These are phyloP conservation scores for Hyphantria cunea DNA, from an alignment of 1,140 invertebrate genomes.

Conservation along the genomic window DNA sequence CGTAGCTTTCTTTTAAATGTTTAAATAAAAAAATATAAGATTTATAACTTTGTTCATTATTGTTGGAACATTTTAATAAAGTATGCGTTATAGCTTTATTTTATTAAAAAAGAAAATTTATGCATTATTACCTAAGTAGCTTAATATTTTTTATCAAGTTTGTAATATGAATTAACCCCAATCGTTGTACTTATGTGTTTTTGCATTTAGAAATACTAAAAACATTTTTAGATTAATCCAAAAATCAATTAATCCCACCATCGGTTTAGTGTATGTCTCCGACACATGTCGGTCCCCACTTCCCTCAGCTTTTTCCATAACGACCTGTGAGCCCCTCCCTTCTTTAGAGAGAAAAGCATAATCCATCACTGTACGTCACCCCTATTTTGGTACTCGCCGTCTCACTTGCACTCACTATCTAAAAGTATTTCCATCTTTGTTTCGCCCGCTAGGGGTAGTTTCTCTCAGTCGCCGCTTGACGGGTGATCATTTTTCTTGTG, in stretches of 20 bases:
- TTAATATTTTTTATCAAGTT: too few relatives aligned
- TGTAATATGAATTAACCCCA: too few relatives aligned
- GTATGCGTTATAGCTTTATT: too few relatives aligned
- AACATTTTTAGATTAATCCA: slow-evolving; percentile 48
- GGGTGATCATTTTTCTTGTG: slow-evolving; percentile 83
- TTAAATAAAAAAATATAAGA: too few relatives aligned
- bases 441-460: slow-evolving; percentile 80
- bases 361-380: slow-evolving; percentile 83
- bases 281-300: slow-evolving; percentile 79
- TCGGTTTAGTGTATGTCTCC: slow-evolving; percentile 66
- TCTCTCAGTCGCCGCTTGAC: slow-evolving; percentile 83
- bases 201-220: slow-evolving; percentile 11
- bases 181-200: slow-evolving; percentile 4
- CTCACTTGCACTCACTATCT: slow-evolving; percentile 46
- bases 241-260: slow-evolving; percentile 77
- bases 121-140: too few relatives aligned
- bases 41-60: too few relatives aligned
- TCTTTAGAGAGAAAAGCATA: slow-evolving; percentile 83
- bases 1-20: too few relatives aligned
- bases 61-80: too few relatives aligned
- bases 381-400: slow-evolving; percentile 78
- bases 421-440: slow-evolving; percentile 56
- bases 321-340: slow-evolving; percentile 82
- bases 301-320: slow-evolving; percentile 82
- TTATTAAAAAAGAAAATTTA: too few relatives aligned